Evolutionary conservation across 2,113 vertebrate species (phyloP).

Genomic region (Burhinus oedicnemus): DNA sequence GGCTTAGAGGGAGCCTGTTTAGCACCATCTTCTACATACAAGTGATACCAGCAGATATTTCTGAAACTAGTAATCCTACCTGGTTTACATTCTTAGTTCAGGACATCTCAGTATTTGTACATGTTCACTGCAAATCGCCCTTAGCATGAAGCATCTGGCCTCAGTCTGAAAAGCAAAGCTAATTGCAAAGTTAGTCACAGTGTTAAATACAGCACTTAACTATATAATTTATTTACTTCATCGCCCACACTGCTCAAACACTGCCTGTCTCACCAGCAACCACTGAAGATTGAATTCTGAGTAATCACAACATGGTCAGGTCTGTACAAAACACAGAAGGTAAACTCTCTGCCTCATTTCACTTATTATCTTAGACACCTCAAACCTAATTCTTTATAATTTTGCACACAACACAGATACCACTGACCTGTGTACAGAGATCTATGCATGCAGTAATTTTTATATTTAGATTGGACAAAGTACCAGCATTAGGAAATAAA

Average conservation of each 20-base stretch:
- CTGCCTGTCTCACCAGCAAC: background rate
- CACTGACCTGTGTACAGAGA: background rate
- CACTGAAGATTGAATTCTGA: background rate
- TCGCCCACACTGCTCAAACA: background rate
- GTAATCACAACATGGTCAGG: background rate
- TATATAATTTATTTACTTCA: background rate
- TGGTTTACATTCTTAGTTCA: background rate
- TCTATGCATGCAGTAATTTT: fast-evolving
- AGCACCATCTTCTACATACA: background rate
- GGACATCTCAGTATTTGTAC: background rate
- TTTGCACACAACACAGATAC: background rate
- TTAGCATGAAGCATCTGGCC: background rate
- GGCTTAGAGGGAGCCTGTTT: background rate
- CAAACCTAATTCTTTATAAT: background rate
- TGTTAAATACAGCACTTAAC: background rate
- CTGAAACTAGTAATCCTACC: background rate
- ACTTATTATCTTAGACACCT: background rate
- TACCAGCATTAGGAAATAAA: background rate
- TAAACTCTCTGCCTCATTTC: background rate
- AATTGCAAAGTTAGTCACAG: background rate
- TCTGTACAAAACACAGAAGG: background rate
- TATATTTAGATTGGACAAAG: background rate
- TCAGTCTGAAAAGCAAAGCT: background rate
- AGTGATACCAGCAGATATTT: background rate
- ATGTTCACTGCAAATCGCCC: background rate